Base-by-base conservation (phyloP, 2,113 vertebrate genomes). In the Rutilus rutilus region DNA sequence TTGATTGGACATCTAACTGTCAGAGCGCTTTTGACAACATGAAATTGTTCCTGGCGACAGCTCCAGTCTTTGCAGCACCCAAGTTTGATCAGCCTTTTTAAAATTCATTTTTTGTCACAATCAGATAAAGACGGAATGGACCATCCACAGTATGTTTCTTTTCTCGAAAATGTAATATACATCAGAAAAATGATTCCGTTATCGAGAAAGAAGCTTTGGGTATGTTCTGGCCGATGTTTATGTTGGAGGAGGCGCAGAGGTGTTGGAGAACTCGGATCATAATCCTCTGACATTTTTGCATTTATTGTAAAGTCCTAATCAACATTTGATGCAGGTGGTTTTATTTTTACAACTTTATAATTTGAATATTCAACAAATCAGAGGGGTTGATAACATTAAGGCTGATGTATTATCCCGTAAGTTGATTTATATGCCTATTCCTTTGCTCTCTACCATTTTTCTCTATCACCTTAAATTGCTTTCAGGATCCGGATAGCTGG, bases 221-320 rank as follows among this genome's bases (percentile, higher is more conserved):
- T 30, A 30, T 30, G 30, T 2, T 30, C 30, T 30, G 30, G 30
- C 2, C 30, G 65, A 80, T 2, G 42, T 82, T 1, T 86, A 82
- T 86, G 9, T 82, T 4, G 52, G 33, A 42, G 59, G 64, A n/a
- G 11, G 33, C 0, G 0, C 42, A 19, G 62, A 52, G 19, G 21
- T 78, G 12, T 7, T 73, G n/a, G n/a, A n/a, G n/a, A n/a, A n/a
- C 23, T 62, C 69, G 2, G 47, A 86, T 23, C 77, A 79, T 21
- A 86, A 81, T 47, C 77, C 77, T 12, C 30, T 86, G 1, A 65
- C 65, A 2, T 85, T 85, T 33, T 64, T 85, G 7, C 3, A 47
- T 3, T 47, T 7, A 6, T 52, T 85, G 75, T 17, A 52, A 1
- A 85, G 30, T 12, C n/a, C 23, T n/a, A 85, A 65, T 27, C 57